Evolutionary conservation across 2,797 vertebrate genomes (phyloP), one percentile per base, ranked within the genome.

Genomic region (Premnoplex brunnescens): DNA sequence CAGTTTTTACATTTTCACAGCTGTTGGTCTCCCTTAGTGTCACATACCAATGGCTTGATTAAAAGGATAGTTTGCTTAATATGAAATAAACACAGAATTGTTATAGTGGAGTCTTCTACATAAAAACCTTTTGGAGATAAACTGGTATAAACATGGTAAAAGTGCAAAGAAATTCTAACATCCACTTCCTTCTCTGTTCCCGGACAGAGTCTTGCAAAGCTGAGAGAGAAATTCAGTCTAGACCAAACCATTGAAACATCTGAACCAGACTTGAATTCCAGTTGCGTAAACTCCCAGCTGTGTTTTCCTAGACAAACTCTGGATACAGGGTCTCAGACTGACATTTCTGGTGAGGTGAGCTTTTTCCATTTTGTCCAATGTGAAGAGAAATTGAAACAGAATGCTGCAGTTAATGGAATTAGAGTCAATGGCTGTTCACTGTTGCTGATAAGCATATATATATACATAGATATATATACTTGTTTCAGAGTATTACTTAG

Each of bases 321-420:
- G 88, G 98, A 98, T 54, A 94, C 97, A 19, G 98, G 98, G 43
- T 98, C 98, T 58, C 98, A 98, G 90, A 98, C 98, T 10, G 98
- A 98, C 96, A 96, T 98, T 95, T 98, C 98, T 46, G 98, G 98
- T 80, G 98, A 98, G 71, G 98, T 98, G 97, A 98, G 98, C 96
- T 48, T 66, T 77, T 60, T 84, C 44, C 12, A 7, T 46, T 72
- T 93, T 90, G 76, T 79, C 34, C 66, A 39, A 14, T 17, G 28
- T 58, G 44, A 92, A 89, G 66, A 79, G n/a, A 48, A 80, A 34
- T 58, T 71, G 39, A 48, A 71, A 92, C 63, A 51, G 36, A 63
- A 48, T 46, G 19, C 48, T 79, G 9, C 14, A 5, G 36, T 68
- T 59, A 62, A 51, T 28, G 37, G 44, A 62, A 84, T 21, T 63